phyloP scores from a whole-genome alignment of 2,888 invertebrate species.

The Sipha maydis region DNA sequence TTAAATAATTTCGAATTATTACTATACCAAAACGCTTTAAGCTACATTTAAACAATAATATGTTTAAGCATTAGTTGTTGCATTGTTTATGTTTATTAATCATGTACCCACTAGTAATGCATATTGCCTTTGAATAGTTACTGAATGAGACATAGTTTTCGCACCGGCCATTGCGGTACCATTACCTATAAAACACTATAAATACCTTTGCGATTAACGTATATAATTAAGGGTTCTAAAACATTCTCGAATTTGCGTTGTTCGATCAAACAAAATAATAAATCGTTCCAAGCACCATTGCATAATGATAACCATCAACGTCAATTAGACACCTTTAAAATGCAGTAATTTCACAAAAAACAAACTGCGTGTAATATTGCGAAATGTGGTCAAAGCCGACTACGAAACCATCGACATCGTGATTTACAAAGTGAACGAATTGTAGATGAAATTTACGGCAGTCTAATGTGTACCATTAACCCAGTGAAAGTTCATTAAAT shows the following conservation, averaged over 20 bases:
- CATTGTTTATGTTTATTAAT: no score
- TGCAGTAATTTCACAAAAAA: neutral
- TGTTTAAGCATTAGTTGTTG: neutral
- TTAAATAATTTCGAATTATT: neutral
- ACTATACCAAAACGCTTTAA: neutral
- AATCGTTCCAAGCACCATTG: neutral
- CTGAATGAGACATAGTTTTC: neutral
- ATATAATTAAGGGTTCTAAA: neutral
- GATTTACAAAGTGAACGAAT: constrained; percentile 39
- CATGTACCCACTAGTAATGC: no score
- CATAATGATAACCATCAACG: neutral
- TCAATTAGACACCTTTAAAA: neutral
- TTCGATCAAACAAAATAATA: no score
- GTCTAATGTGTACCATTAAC: constrained; percentile 51
- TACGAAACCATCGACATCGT: constrained; percentile 14
- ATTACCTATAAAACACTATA: no score
- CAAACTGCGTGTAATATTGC: neutral
- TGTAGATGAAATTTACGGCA: constrained; percentile 29
- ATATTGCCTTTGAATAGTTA: neutral
- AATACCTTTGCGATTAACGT: neutral
- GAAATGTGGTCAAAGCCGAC: neutral
- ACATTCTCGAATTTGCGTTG: neutral
- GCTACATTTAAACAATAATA: neutral
- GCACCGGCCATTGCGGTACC: neutral
- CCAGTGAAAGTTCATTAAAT: constrained; percentile 47